Evolutionary conservation across 2,113 vertebrate species (phyloP).

Genomic region (Desmodus rotundus): DNA sequence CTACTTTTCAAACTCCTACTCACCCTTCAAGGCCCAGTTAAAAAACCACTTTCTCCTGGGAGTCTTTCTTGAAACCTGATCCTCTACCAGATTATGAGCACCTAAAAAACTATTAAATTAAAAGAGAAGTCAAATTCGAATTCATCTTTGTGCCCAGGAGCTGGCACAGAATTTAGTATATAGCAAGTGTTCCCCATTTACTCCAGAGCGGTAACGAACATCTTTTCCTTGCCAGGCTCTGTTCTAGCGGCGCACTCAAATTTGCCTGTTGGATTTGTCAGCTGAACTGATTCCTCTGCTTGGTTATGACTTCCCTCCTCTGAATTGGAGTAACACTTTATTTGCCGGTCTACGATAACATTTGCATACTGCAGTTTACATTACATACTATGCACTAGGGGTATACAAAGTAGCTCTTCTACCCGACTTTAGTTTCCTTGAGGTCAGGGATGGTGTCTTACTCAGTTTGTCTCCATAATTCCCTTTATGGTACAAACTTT

Average conservation of each 20-base stretch:
- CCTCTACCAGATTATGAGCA: not conserved
- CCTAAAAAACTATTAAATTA: not conserved
- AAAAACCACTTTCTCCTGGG: conserved; percentile 1
- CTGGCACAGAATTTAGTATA: not conserved
- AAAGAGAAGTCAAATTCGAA: not conserved
- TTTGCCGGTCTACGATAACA: not conserved
- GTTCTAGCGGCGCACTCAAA: not conserved
- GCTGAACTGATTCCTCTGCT: not conserved
- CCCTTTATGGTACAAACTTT: not conserved
- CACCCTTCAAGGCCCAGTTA: not conserved
- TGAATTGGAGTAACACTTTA: not conserved
- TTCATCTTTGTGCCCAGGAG: not conserved
- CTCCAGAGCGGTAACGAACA: not conserved
- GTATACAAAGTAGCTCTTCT: not conserved
- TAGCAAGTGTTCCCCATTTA: not conserved
- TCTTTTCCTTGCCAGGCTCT: not conserved
- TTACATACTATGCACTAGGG: not conserved
- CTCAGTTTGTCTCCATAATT: not conserved
- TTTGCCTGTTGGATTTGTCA: not conserved
- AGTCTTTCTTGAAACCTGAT: not conserved
- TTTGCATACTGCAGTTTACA: not conserved
- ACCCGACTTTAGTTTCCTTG: not conserved
- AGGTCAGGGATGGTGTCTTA: not conserved
- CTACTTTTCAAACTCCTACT: not conserved
- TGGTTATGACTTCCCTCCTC: not conserved